phyloP scores from a whole-genome alignment of 2,888 invertebrate species.

The Tricholauxania praeusta region DNA sequence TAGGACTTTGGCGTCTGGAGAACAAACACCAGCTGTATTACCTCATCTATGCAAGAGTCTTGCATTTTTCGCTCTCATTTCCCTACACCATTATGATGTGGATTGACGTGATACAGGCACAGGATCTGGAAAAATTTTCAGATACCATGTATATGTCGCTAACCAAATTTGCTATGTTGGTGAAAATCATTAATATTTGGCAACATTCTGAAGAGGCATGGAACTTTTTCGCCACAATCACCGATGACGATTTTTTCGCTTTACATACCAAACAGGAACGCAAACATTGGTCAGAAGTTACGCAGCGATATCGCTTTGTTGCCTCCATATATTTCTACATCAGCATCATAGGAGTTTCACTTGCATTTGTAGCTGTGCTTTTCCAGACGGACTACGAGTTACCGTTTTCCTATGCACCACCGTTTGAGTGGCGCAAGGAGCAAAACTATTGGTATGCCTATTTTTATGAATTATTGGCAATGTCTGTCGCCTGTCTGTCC shows the following conservation, averaged over 20 bases:
- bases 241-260: conserved; percentile 42
- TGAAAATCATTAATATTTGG: conserved; percentile 60
- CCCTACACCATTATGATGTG: conserved; percentile 56
- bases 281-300: conserved; percentile 49
- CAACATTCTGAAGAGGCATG: conserved; percentile 45
- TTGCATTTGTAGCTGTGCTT: conserved; percentile 47
- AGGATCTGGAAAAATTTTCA: conserved; percentile 55
- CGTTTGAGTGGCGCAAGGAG: conserved; percentile 56
- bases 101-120: conserved; percentile 54
- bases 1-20: background rate
- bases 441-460: conserved; percentile 53
- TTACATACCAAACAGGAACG: conserved; percentile 48
- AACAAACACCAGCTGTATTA: background rate
- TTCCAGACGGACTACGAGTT: conserved; percentile 49
- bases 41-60: conserved; percentile 23
- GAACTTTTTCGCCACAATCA: conserved; percentile 50
- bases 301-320: conserved; percentile 46
- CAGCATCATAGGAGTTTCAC: conserved; percentile 38
- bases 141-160: conserved; percentile 59
- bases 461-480: conserved; percentile 54
- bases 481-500: conserved; percentile 53
- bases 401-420: conserved; percentile 59
- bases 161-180: conserved; percentile 54
- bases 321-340: conserved; percentile 45
- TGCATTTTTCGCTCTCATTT: conserved; percentile 55